Conservation (phyloP, 1,140 invertebrate species). For the Telenomus remus region DNA sequence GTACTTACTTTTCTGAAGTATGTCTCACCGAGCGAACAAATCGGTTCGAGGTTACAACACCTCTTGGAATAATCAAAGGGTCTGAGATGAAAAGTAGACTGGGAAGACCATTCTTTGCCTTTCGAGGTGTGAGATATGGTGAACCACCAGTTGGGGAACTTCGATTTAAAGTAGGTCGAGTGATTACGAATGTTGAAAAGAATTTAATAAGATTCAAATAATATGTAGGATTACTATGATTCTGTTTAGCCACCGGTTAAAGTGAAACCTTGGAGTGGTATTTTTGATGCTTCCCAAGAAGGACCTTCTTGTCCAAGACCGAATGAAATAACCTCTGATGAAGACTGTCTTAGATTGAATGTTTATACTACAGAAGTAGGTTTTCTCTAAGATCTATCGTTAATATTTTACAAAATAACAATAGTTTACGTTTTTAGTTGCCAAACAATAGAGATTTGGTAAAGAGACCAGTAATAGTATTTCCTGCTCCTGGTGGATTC, state of each 20-base stretch:
- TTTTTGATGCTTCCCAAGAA: constrained; percentile 68
- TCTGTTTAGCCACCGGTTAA: constrained; percentile 73
- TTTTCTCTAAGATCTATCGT: too few relatives aligned
- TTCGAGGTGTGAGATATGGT: constrained; percentile 81
- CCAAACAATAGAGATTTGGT: constrained; percentile 19
- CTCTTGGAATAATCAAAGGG: constrained; percentile 70
- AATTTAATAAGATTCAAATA: too few relatives aligned
- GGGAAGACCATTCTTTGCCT: constrained; percentile 78
- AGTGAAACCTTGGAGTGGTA: constrained; percentile 75
- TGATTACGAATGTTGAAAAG: not conserved
- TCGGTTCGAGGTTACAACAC: not conserved
- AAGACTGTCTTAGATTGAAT: constrained; percentile 83
- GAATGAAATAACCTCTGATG: constrained; percentile 57
- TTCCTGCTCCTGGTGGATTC: constrained; percentile 76
- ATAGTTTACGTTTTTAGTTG: constrained; percentile 19
- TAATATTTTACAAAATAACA: too few relatives aligned
- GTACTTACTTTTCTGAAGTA: not conserved
- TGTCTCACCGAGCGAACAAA: not conserved
- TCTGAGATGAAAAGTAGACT: constrained; percentile 66
- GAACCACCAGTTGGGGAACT: constrained; percentile 78
- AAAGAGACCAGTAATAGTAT: constrained; percentile 75
- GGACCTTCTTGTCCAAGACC: constrained; percentile 66
- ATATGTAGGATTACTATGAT: too few relatives aligned
- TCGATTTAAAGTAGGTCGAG: constrained; percentile 76
- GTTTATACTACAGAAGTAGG: constrained; percentile 77